Evolutionary conservation across 2,113 vertebrate genomes (phyloP).

Genomic region (Notarius lentiginosus): DNA sequence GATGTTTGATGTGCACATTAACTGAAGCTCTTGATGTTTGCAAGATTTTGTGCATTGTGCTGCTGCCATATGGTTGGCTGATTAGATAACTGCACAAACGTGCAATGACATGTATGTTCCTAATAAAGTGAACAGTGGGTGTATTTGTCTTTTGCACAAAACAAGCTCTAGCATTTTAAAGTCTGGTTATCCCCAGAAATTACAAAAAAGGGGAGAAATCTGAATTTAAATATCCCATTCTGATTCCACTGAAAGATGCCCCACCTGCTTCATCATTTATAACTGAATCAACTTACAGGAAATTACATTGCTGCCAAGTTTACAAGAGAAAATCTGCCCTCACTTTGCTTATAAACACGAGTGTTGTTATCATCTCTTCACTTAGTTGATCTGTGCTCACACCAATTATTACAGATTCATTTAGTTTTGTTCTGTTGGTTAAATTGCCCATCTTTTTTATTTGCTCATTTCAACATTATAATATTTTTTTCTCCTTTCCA

Average conservation of each 20-base stretch:
- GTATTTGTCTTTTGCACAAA: too few relatives aligned
- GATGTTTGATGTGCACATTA: too few relatives aligned
- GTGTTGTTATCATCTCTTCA: background rate
- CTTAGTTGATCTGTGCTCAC: background rate
- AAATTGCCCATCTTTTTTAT: background rate
- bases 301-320: background rate
- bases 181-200: background rate
- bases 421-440: background rate
- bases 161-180: background rate
- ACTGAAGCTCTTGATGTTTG: too few relatives aligned
- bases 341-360: background rate
- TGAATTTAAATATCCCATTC: background rate
- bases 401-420: background rate
- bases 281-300: background rate
- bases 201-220: background rate
- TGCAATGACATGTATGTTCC: too few relatives aligned
- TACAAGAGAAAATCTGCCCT: background rate
- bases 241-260: background rate
- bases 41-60: too few relatives aligned
- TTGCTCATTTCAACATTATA: background rate
- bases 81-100: too few relatives aligned
- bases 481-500: too few relatives aligned
- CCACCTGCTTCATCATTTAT: too few relatives aligned
- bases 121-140: too few relatives aligned
- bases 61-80: too few relatives aligned